These are phyloP conservation scores for Campoletis raptor DNA, from an alignment of 2,888 invertebrate species.

Conservation along the genomic window DNA sequence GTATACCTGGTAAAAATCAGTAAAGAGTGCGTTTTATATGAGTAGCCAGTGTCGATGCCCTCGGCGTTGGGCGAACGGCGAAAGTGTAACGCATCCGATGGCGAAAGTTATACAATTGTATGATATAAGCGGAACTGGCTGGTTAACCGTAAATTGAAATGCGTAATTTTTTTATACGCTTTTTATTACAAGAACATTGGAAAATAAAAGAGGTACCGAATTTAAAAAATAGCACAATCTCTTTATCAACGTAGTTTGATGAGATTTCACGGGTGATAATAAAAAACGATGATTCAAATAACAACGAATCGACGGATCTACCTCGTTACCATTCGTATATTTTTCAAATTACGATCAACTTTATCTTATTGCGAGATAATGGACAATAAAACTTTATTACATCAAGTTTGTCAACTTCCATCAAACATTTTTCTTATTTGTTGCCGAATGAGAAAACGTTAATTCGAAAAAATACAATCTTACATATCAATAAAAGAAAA, in stretches of 20 bases:
- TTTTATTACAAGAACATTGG: neutral
- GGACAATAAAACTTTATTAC: neutral
- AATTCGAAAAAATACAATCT: neutral
- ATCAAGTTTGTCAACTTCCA: neutral
- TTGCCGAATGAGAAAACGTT: neutral
- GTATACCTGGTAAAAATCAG: slow-evolving; percentile 22
- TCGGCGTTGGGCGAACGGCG: slow-evolving; percentile 36
- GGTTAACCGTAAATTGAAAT: slow-evolving; percentile 48
- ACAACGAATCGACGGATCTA: neutral
- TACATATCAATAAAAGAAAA: neutral
- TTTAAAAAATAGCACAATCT: neutral
- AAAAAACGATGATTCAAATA: neutral
- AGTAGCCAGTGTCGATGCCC: slow-evolving; percentile 28
- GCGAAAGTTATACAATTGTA: slow-evolving; percentile 70
- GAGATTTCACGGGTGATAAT: neutral
- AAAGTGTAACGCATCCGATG: slow-evolving; percentile 69
- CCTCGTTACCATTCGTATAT: neutral
- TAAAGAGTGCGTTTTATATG: neutral
- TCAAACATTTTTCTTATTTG: neutral
- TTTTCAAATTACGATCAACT: neutral
- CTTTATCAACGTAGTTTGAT: neutral
- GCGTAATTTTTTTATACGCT: slow-evolving; percentile 31
- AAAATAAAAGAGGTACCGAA: neutral
- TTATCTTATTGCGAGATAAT: neutral
- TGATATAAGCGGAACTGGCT: slow-evolving; percentile 66